phyloP scores from a whole-genome alignment of 2,113 vertebrate species.

The Picathartes gymnocephalus region DNA sequence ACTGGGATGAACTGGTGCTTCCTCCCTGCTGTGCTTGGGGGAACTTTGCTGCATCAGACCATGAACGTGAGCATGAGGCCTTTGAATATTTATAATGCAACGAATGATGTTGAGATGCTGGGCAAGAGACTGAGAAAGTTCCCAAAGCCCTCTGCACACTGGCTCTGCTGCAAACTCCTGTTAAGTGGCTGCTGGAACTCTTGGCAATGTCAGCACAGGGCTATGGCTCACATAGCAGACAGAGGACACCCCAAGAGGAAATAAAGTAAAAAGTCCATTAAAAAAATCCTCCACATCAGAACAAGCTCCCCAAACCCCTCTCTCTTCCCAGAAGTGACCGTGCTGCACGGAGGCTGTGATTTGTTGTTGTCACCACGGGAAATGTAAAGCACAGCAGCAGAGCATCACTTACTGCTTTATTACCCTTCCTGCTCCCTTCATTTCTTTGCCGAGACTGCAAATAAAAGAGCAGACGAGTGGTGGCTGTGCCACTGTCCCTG shows the following conservation, averaged over 20 bases:
- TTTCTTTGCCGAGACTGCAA: background rate
- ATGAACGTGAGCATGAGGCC: fast-evolving
- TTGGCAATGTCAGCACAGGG: background rate
- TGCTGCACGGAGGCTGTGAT: background rate
- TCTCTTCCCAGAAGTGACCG: background rate
- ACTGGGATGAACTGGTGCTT: background rate
- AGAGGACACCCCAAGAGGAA: background rate
- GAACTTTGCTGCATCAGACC: background rate
- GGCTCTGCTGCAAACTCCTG: background rate
- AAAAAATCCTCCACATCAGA: background rate
- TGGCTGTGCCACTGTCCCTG: background rate
- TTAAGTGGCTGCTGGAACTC: background rate
- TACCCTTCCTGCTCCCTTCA: background rate
- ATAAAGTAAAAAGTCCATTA: background rate
- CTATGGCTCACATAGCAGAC: background rate
- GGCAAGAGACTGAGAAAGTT: background rate
- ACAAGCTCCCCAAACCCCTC: background rate
- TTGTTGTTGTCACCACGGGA: background rate
- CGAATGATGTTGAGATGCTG: background rate
- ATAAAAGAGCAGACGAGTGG: background rate
- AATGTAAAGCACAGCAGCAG: background rate
- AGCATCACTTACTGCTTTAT: background rate
- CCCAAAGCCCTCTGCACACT: fast-evolving
- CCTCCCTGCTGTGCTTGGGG: background rate
- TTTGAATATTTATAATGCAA: background rate